These are phyloP conservation scores for Maconellicoccus hirsutus DNA, from an alignment of 1,140 invertebrate genomes.

Conservation along the genomic window DNA sequence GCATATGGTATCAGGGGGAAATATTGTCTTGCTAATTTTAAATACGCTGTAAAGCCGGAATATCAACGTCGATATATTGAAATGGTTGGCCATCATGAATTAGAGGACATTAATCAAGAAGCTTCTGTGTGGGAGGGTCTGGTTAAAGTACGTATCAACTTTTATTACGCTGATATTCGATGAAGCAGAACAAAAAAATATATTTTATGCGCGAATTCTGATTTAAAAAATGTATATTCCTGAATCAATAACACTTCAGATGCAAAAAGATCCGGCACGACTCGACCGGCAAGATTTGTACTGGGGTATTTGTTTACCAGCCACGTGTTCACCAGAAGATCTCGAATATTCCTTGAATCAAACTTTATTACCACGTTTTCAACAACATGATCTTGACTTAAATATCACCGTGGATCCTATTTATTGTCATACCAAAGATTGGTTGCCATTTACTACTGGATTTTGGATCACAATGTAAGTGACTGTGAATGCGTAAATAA, in stretches of 20 bases:
- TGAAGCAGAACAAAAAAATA: no score
- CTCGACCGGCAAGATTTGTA: constrained; percentile 28
- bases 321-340: constrained; percentile 41
- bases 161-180: neutral
- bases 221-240: no score
- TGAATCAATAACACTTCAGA: no score
- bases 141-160: constrained; percentile 20
- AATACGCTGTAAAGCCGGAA: constrained; percentile 1
- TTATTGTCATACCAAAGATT: constrained; percentile 16
- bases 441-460: constrained; percentile 8
- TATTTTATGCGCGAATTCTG: no score
- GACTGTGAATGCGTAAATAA: no score
- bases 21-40: constrained; percentile 25
- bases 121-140: constrained; percentile 25
- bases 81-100: neutral
- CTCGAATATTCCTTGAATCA: constrained; percentile 39
- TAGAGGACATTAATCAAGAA: neutral
- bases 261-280: constrained; percentile 19
- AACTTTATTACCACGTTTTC: neutral
- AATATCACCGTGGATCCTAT: constrained; percentile 23
- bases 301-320: constrained; percentile 47
- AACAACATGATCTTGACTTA: constrained; percentile 12
- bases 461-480: constrained; percentile 13
- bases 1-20: constrained; percentile 19
- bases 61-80: constrained; percentile 26